Evolutionary conservation across 2,888 invertebrate species (phyloP).

Genomic region (Athalia rosae): DNA sequence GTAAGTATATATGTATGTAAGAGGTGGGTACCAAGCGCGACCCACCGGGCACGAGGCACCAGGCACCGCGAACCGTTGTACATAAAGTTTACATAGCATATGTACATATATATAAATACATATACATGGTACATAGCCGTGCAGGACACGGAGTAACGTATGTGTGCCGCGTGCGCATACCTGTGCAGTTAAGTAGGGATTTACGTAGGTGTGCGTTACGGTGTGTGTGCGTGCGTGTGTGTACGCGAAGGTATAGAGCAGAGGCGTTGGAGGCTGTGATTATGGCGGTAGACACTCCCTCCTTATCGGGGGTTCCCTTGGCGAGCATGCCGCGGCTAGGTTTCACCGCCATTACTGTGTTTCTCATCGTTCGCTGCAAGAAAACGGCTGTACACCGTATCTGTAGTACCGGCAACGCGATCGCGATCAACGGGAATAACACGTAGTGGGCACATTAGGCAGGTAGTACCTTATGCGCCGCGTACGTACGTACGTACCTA

Average conservation of each 20-base stretch:
- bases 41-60: slow-evolving; percentile 25
- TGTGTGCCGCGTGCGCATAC: not conserved
- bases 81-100: slow-evolving; percentile 26
- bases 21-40: slow-evolving; percentile 36
- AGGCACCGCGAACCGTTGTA: slow-evolving; percentile 12
- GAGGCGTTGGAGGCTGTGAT: slow-evolving; percentile 70
- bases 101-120: not conserved
- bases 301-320: slow-evolving; percentile 72
- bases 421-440: not conserved
- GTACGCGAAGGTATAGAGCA: slow-evolving; percentile 47
- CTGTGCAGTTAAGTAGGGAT: too few relatives aligned
- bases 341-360: slow-evolving; percentile 36
- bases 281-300: slow-evolving; percentile 73
- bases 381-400: not conserved
- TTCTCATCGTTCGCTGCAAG: not conserved
- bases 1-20: slow-evolving; percentile 28
- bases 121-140: too few relatives aligned
- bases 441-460: too few relatives aligned
- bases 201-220: not conserved
- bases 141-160: too few relatives aligned
- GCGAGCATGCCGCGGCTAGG: slow-evolving; percentile 55
- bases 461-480: too few relatives aligned
- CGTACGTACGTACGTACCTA: too few relatives aligned
- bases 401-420: not conserved
- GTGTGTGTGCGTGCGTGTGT: not conserved